These are phyloP conservation scores for Protaetia brevitarsis DNA, from an alignment of 1,140 invertebrate species.

Conservation along the genomic window DNA sequence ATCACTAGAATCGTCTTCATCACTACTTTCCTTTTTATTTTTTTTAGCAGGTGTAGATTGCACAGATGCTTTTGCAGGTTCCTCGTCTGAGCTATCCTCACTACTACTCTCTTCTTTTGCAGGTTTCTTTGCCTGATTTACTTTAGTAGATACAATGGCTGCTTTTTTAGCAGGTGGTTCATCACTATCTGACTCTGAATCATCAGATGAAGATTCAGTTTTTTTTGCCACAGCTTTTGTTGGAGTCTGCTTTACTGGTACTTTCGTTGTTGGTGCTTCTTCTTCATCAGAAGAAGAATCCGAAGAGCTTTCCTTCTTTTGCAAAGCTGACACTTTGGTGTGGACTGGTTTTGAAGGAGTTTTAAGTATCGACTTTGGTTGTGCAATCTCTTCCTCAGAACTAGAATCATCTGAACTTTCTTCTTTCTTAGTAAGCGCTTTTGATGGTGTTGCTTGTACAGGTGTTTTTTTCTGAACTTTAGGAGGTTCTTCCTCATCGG, in stretches of 20 bases:
- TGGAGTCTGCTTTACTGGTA: conserved; percentile 19
- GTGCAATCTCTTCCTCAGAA: conserved; percentile 37
- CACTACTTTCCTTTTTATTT: conserved; percentile 35
- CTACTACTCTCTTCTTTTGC: conserved; percentile 34
- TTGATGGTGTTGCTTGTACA: conserved; percentile 27
- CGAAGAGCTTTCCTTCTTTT: conserved; percentile 23
- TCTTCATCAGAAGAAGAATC: conserved; percentile 30
- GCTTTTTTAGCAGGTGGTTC: conserved; percentile 32
- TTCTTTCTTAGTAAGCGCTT: conserved; percentile 30
- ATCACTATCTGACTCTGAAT: conserved; percentile 32
- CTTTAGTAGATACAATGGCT: conserved; percentile 22
- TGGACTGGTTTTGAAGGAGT: conserved; percentile 14
- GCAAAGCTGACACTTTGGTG: conserved; percentile 21
- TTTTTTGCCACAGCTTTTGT: conserved; percentile 37
- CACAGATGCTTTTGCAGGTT: conserved; percentile 29
- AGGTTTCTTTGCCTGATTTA: not conserved
- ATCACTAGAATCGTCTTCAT: conserved; percentile 41
- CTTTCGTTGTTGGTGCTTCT: conserved; percentile 32
- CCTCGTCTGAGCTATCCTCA: conserved; percentile 40
- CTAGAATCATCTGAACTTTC: conserved; percentile 38
- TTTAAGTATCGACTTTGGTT: conserved; percentile 28
- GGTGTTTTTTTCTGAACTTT: conserved; percentile 40
- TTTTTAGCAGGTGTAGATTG: conserved; percentile 28
- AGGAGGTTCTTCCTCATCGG: conserved; percentile 36
- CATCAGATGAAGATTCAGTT: conserved; percentile 36